Evolutionary conservation across 2,113 vertebrate species (phyloP).

Genomic region (Talpa occidentalis): DNA sequence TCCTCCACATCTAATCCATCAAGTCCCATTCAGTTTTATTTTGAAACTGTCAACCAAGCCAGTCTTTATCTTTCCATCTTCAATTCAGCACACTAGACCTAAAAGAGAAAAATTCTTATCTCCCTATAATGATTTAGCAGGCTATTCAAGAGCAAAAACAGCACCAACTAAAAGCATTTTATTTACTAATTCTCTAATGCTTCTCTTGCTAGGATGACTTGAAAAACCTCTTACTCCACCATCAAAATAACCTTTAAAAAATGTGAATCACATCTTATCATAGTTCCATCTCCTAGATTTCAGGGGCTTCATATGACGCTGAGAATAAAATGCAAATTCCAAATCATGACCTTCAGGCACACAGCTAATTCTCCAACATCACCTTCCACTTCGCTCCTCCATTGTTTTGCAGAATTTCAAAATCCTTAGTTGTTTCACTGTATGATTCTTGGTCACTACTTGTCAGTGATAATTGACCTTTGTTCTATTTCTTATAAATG

Average conservation of each 20-base stretch:
- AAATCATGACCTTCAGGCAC: neutral
- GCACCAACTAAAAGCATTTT: neutral
- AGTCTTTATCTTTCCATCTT: neutral
- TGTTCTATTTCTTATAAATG: neutral
- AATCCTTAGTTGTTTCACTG: neutral
- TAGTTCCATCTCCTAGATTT: neutral
- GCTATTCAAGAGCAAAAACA: conserved; percentile 43
- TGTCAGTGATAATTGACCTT: neutral
- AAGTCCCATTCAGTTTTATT: neutral
- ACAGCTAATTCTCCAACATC: conserved; percentile 4
- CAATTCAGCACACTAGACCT: neutral
- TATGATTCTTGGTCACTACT: neutral
- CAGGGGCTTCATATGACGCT: neutral
- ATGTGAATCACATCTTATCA: neutral
- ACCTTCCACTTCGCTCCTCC: neutral
- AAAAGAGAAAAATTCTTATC: neutral
- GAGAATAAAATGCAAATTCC: conserved; percentile 22
- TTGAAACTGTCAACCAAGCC: neutral
- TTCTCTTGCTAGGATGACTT: neutral
- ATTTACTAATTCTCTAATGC: neutral
- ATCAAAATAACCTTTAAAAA: neutral
- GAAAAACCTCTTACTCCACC: neutral
- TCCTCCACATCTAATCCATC: neutral
- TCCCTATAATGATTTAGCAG: neutral
- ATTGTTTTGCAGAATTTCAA: neutral